Evolutionary conservation across 2,888 invertebrate genomes (phyloP).

Genomic region (Cinara cedri): DNA sequence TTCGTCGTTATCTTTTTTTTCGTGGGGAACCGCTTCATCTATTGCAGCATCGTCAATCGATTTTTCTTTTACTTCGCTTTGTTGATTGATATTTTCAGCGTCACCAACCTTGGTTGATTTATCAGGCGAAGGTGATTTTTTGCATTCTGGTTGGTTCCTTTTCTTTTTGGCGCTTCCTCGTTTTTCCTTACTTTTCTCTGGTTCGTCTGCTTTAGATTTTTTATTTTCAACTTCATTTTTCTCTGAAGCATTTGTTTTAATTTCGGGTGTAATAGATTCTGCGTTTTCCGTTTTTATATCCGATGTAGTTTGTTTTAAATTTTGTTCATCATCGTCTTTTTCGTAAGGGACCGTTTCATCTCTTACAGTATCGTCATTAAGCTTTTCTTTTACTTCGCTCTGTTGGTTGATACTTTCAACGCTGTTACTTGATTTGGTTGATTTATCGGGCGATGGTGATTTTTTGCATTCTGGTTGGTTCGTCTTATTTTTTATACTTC

Average conservation of each 20-base stretch:
- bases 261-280: neutral
- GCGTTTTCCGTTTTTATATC: neutral
- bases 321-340: neutral
- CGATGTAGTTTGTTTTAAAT: neutral
- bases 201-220: constrained; percentile 57
- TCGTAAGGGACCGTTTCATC: neutral
- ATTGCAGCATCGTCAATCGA: neutral
- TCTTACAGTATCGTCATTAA: neutral
- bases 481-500: neutral
- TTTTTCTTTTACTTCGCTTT: neutral
- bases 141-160: constrained; percentile 54
- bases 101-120: constrained; percentile 56
- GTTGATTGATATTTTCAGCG: constrained; percentile 26
- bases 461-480: neutral
- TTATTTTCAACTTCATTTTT: constrained; percentile 58
- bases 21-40: constrained; percentile 2
- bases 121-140: constrained; percentile 55
- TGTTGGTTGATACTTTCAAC: neutral
- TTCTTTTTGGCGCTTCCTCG: neutral
- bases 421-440: too few species aligned
- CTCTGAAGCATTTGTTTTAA: constrained; percentile 58
- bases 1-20: constrained; percentile 23
- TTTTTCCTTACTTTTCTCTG: constrained; percentile 35
- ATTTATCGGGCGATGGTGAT: neutral
- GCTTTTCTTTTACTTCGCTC: neutral